Percentiles rank a stretch among this genome's conserved stretches.
phyloP scores from a whole-genome alignment of 2,113 vertebrate genomes.

The Cyanoramphus novaezelandiae region DNA sequence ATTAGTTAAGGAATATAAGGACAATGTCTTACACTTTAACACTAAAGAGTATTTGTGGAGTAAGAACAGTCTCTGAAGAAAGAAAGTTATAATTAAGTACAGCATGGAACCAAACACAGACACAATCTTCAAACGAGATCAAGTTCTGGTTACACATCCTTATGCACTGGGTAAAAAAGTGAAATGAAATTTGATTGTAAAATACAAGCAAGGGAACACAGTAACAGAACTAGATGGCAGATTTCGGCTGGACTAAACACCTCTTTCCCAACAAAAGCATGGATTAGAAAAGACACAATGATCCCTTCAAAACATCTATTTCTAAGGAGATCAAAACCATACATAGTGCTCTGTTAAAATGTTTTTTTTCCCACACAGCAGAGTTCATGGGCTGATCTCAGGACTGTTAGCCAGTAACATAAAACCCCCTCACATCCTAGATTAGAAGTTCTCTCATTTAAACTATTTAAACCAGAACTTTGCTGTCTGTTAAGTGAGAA shows the following conservation, averaged over 20 bases:
- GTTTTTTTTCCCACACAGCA: conserved; percentile 42
- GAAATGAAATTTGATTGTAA: conserved; percentile 42
- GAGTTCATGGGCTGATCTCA: conserved; percentile 59
- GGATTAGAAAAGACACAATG: conserved; percentile 63
- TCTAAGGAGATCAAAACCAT: conserved; percentile 57
- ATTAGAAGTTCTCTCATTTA: conserved; percentile 59
- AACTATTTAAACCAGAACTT: conserved; percentile 77
- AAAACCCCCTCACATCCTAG: conserved; percentile 64
- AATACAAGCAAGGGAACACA: conserved; percentile 56
- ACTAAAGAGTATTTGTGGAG: conserved; percentile 74
- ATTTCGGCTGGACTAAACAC: conserved; percentile 64
- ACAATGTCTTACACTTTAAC: conserved; percentile 71
- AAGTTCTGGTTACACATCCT: conserved; percentile 59
- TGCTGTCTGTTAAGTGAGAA: conserved; percentile 66
- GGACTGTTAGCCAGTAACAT: conserved; percentile 63
- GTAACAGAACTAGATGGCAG: conserved; percentile 54
- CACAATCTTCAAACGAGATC: conserved; percentile 63
- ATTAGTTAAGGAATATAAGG: conserved; percentile 75
- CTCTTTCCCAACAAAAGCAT: conserved; percentile 59
- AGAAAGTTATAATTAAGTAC: conserved; percentile 68
- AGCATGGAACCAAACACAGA: conserved; percentile 70
- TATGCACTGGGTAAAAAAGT: conserved; percentile 62
- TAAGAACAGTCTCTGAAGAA: conserved; percentile 63
- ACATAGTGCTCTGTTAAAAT: conserved; percentile 22
- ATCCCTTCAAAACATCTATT: conserved; percentile 60